These are phyloP conservation scores for Acronicta psi DNA, from an alignment of 2,888 invertebrate species.

Conservation along the genomic window DNA sequence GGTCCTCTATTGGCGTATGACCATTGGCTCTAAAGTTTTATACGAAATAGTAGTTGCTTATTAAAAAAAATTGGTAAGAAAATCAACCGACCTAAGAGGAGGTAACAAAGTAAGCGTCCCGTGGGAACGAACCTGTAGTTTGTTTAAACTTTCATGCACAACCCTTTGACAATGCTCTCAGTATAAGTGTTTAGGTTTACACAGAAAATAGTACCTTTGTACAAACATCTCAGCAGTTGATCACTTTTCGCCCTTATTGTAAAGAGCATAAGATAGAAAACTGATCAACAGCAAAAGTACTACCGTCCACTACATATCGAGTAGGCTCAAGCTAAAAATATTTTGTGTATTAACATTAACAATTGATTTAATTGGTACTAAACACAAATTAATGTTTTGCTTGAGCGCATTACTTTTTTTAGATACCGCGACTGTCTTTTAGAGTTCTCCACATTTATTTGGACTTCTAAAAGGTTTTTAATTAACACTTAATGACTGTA, in stretches of 20 bases:
- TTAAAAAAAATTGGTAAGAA: slow-evolving; percentile 55
- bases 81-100: slow-evolving; percentile 71
- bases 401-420: slow-evolving; percentile 41
- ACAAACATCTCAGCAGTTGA: not conserved
- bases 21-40: not conserved
- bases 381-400: slow-evolving; percentile 26
- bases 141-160: slow-evolving; percentile 78
- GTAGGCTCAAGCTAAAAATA: slow-evolving; percentile 37
- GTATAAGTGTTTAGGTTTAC: slow-evolving; percentile 39
- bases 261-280: not conserved
- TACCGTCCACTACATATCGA: slow-evolving; percentile 28
- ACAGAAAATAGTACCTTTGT: slow-evolving; percentile 26
- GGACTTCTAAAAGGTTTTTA: slow-evolving; percentile 56
- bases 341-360: not conserved
- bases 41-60: not conserved
- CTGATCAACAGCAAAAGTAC: not conserved
- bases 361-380: slow-evolving; percentile 16
- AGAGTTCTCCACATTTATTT: slow-evolving; percentile 48
- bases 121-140: slow-evolving; percentile 67
- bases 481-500: slow-evolving; percentile 29
- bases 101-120: slow-evolving; percentile 64
- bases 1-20: too few relatives aligned
- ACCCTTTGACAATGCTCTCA: slow-evolving; percentile 58
- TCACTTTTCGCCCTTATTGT: not conserved
- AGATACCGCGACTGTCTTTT: slow-evolving; percentile 41